phyloP scores from a whole-genome alignment of 2,113 vertebrate species.

The Sylvilagus bachmani region DNA sequence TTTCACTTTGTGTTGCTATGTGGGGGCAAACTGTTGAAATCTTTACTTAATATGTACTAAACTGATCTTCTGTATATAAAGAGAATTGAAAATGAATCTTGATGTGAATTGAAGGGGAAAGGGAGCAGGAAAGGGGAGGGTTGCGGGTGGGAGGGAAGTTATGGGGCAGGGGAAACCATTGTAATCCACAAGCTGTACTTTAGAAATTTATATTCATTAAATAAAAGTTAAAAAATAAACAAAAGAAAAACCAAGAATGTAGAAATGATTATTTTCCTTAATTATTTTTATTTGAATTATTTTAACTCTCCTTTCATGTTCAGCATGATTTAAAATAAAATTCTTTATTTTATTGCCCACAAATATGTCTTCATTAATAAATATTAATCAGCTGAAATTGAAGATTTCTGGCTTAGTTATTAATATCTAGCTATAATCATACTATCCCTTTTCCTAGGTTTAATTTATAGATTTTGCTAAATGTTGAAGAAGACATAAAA shows the following conservation, averaged over 20 bases:
- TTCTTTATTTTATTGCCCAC: neutral
- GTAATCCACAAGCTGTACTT: too few species aligned
- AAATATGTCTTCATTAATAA: neutral
- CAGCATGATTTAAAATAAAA: conserved; percentile 17
- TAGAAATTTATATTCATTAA: too few species aligned
- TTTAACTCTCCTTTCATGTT: neutral
- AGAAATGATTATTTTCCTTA: neutral
- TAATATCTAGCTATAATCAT: neutral
- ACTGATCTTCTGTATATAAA: too few species aligned
- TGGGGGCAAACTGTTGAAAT: too few species aligned
- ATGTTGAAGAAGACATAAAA: neutral
- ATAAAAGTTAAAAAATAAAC: too few species aligned
- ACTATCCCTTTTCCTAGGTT: conserved; percentile 7
- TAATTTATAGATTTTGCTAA: neutral
- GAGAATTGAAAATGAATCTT: too few species aligned
- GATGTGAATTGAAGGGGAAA: too few species aligned
- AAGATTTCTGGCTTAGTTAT: conserved; percentile 23
- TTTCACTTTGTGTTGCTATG: too few species aligned
- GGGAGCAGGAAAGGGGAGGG: too few species aligned
- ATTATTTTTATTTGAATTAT: conserved; percentile 46
- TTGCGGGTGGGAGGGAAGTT: too few species aligned
- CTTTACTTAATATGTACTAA: too few species aligned
- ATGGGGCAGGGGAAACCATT: too few species aligned
- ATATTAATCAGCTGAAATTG: neutral
- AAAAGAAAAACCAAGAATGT: neutral